Percentiles rank a stretch among this genome's conserved stretches.
phyloP scores from a whole-genome alignment of 2,797 vertebrate genomes.

The Sciurus vulgaris region DNA sequence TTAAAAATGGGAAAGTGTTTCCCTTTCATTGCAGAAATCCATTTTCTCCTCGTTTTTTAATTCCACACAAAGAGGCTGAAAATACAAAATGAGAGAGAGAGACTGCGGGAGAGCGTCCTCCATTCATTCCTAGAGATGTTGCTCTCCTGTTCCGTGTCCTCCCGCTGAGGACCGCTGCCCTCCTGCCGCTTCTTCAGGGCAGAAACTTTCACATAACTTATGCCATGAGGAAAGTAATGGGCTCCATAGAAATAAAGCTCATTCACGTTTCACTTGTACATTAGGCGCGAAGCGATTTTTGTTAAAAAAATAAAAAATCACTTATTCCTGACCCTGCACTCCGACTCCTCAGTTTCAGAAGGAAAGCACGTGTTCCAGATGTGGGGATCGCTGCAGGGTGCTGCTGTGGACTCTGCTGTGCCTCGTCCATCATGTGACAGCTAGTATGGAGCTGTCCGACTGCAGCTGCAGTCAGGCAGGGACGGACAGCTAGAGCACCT shows the following conservation, averaged over 20 bases:
- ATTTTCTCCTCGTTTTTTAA: neutral
- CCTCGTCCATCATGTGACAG: neutral
- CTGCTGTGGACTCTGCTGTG: neutral
- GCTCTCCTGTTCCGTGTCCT: neutral
- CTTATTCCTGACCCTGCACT: neutral
- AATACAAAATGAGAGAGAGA: neutral
- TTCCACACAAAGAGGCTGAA: neutral
- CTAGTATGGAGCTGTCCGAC: neutral
- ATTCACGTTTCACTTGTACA: neutral
- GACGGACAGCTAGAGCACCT: rapidly evolving
- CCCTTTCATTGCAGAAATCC: neutral
- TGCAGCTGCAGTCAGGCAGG: rapidly evolving
- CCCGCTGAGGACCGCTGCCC: neutral
- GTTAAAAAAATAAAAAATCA: neutral
- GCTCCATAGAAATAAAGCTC: neutral
- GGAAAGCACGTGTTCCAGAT: neutral
- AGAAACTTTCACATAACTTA: neutral
- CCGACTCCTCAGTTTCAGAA: neutral
- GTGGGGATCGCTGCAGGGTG: too few relatives aligned
- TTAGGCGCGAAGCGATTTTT: neutral
- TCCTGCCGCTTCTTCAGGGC: neutral
- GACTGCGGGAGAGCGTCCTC: too few relatives aligned
- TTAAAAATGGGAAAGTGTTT: neutral
- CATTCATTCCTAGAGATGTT: neutral
- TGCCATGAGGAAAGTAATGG: neutral